phyloP scores from a whole-genome alignment of 2,113 vertebrate genomes.

The Hydrochoerus hydrochaeris region DNA sequence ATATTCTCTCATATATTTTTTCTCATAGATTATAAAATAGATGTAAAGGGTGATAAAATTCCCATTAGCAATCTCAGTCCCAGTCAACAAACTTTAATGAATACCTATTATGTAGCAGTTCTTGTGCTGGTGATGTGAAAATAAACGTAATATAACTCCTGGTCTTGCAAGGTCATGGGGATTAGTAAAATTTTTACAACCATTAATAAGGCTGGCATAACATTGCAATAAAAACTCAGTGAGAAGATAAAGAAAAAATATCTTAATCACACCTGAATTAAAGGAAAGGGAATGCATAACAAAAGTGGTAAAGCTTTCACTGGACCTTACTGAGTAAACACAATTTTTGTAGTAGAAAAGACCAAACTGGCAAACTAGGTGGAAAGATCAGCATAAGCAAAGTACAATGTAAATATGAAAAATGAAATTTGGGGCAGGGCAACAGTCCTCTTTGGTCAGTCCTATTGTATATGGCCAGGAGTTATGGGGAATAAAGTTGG shows the following conservation, averaged over 20 bases:
- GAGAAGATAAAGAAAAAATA: not conserved
- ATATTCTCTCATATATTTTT: not conserved
- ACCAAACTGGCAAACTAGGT: not conserved
- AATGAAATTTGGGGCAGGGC: not conserved
- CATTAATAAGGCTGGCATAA: not conserved
- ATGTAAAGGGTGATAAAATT: not conserved
- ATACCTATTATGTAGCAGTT: not conserved
- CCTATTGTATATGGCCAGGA: not conserved
- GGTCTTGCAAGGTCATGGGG: not conserved
- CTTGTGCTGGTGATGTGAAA: not conserved
- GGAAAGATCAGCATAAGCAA: not conserved
- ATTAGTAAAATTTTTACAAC: not conserved
- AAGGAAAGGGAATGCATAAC: not conserved
- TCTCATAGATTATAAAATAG: not conserved
- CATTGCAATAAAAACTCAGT: constrained; percentile 3
- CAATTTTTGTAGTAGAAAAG: not conserved
- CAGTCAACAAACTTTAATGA: not conserved
- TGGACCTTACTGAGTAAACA: not conserved
- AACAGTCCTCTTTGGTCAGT: not conserved
- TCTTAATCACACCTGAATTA: not conserved
- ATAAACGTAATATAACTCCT: not conserved
- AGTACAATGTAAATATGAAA: not conserved
- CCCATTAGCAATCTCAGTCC: not conserved
- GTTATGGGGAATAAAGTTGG: not conserved
- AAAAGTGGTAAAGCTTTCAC: not conserved